Conservation (phyloP, 2,888 invertebrate species). For the Strigamia transsilvanica region DNA sequence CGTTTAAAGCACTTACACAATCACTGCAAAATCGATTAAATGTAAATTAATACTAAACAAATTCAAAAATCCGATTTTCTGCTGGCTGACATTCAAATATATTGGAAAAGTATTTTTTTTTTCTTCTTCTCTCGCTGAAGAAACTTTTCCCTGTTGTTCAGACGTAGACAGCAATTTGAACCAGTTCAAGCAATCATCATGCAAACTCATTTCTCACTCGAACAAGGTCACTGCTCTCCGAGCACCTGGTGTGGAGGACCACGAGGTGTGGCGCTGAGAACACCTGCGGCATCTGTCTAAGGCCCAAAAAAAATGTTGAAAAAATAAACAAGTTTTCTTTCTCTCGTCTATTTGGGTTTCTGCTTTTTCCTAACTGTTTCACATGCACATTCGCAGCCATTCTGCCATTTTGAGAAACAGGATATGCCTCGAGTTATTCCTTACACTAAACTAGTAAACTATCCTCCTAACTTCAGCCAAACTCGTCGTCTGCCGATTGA, state of each 20-base stretch:
- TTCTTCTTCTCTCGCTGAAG: too few relatives aligned
- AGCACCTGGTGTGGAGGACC: constrained; percentile 8
- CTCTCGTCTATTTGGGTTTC: not conserved
- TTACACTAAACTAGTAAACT: constrained; percentile 23
- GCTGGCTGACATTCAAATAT: too few relatives aligned
- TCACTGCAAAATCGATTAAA: too few relatives aligned
- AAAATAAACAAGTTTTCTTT: not conserved
- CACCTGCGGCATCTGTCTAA: constrained; percentile 9
- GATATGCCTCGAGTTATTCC: constrained; percentile 6
- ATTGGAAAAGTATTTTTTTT: too few relatives aligned
- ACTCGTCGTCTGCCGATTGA: too few relatives aligned
- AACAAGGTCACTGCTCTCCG: constrained; percentile 18
- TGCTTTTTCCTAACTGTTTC: not conserved
- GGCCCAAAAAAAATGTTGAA: not conserved
- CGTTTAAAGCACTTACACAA: too few relatives aligned
- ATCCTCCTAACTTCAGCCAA: not conserved
- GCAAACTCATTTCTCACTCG: constrained; percentile 31
- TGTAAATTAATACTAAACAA: too few relatives aligned
- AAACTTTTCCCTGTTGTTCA: not conserved
- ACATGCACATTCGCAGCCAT: not conserved
- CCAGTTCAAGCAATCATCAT: constrained; percentile 18
- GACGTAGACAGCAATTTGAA: not conserved
- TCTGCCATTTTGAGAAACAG: constrained; percentile 9
- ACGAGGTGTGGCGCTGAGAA: not conserved
- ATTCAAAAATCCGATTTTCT: too few relatives aligned